Percentiles rank a stretch among this genome's conserved stretches.
Evolutionary conservation across 1,140 invertebrate genomes (phyloP).

Genomic region (Tenebrio molitor): DNA sequence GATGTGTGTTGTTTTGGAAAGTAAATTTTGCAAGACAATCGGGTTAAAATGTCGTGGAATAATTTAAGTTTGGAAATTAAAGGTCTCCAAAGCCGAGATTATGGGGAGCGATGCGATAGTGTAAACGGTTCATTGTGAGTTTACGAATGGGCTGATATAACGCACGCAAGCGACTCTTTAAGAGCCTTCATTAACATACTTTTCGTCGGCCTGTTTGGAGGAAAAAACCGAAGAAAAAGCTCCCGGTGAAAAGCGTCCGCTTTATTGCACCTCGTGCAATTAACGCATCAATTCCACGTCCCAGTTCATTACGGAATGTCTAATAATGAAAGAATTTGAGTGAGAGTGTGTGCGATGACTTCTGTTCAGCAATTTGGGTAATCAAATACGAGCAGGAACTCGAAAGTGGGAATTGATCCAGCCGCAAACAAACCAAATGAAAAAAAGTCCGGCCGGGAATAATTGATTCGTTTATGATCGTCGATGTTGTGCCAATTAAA

Average conservation of each 20-base stretch:
- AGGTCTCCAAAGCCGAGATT: not conserved
- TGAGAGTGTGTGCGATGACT: constrained; percentile 23
- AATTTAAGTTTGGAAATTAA: not conserved
- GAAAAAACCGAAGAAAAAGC: not conserved
- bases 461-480: not conserved
- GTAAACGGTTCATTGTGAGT: not conserved
- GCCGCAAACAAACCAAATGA: not conserved
- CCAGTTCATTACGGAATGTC: constrained; percentile 5
- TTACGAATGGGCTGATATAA: not conserved
- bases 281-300: constrained; percentile 16
- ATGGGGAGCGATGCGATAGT: not conserved
- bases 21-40: not conserved
- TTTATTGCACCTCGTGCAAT: constrained; percentile 22
- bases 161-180: not conserved
- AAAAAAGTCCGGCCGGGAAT: not conserved
- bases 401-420: not conserved
- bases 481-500: constrained; percentile 24
- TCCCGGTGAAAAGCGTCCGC: too few relatives aligned
- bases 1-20: too few relatives aligned
- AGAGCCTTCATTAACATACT: constrained; percentile 4
- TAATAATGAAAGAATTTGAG: constrained; percentile 33
- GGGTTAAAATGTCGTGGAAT: not conserved
- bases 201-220: not conserved
- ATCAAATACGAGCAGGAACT: constrained; percentile 19
- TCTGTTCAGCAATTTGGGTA: not conserved